Conservation (phyloP, 1,140 invertebrate genomes). For the Aphis craccivora region DNA sequence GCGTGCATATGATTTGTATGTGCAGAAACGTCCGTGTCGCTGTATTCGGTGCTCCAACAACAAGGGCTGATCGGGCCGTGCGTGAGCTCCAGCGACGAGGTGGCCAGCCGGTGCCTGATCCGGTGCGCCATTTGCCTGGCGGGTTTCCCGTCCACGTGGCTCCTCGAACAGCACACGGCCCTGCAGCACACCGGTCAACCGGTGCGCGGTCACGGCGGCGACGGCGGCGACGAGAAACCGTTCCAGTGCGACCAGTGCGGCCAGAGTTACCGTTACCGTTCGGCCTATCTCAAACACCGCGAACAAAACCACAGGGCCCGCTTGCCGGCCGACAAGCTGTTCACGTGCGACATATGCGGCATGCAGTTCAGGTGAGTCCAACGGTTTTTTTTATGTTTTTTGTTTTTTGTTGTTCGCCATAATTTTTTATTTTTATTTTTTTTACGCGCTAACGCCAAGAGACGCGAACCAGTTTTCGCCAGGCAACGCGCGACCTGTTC, state of each 20-base stretch:
- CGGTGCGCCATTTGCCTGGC: slow-evolving; percentile 79
- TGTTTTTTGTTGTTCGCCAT: not conserved
- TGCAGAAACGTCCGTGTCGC: slow-evolving; percentile 64
- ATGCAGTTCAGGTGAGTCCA: slow-evolving; percentile 75
- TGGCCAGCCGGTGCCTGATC: slow-evolving; percentile 61
- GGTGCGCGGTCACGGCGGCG: slow-evolving; percentile 56
- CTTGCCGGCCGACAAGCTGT: slow-evolving; percentile 84
- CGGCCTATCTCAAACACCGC: slow-evolving; percentile 85
- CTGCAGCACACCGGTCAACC: slow-evolving; percentile 73
- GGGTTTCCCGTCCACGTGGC: slow-evolving; percentile 81
- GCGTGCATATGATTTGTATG: slow-evolving; percentile 59
- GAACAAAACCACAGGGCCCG: slow-evolving; percentile 87
- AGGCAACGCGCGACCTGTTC: no score
- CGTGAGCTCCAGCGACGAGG: slow-evolving; percentile 64
- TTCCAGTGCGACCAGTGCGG: slow-evolving; percentile 90
- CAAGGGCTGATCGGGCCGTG: slow-evolving; percentile 61
- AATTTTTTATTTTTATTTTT: no score
- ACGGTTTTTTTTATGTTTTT: not conserved
- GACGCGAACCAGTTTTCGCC: no score
- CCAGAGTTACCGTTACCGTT: slow-evolving; percentile 86
- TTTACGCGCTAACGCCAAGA: no score
- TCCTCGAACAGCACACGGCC: slow-evolving; percentile 80
- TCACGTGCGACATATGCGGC: slow-evolving; percentile 87
- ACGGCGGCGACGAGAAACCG: slow-evolving; percentile 76
- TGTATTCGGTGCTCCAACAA: slow-evolving; percentile 66